phyloP scores from a whole-genome alignment of 2,888 invertebrate species.

The Rhingia rostrata region DNA sequence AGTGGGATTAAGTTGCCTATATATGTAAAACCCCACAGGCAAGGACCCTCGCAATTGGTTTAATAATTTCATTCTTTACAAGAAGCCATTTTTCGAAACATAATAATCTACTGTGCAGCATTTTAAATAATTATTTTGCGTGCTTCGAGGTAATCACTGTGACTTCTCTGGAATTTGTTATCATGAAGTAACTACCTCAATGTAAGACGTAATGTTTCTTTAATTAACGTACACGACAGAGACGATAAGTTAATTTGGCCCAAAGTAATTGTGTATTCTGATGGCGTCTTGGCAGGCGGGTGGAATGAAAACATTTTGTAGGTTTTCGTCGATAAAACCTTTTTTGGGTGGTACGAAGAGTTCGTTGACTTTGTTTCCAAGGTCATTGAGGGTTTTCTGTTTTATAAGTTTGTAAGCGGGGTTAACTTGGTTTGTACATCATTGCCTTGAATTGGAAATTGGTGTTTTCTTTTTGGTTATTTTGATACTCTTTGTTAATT shows the following conservation, averaged over 20 bases:
- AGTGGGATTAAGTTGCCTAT: too few species aligned
- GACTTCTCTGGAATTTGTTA: conserved; percentile 26
- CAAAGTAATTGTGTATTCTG: conserved; percentile 35
- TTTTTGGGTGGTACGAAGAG: too few species aligned
- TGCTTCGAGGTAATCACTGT: conserved; percentile 31
- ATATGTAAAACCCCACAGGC: too few species aligned
- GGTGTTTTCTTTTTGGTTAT: too few species aligned
- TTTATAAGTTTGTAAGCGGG: too few species aligned
- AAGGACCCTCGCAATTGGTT: conserved; percentile 6
- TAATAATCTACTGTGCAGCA: conserved; percentile 30
- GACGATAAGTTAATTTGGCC: conserved; percentile 40
- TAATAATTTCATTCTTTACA: background rate
- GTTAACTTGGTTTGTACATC: too few species aligned
- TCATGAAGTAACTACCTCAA: conserved; percentile 31
- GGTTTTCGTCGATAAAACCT: too few species aligned
- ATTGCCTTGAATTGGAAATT: too few species aligned
- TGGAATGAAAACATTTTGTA: conserved; percentile 9
- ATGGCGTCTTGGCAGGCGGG: conserved; percentile 11
- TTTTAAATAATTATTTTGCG: conserved; percentile 49
- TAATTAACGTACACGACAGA: conserved; percentile 50
- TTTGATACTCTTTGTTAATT: too few species aligned
- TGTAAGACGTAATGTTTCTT: conserved; percentile 45
- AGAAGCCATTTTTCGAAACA: conserved; percentile 4
- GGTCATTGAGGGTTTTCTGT: too few species aligned
- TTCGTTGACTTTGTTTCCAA: too few species aligned